These are phyloP conservation scores for Stenurella melanura DNA, from an alignment of 2,888 invertebrate genomes.

Conservation along the genomic window DNA sequence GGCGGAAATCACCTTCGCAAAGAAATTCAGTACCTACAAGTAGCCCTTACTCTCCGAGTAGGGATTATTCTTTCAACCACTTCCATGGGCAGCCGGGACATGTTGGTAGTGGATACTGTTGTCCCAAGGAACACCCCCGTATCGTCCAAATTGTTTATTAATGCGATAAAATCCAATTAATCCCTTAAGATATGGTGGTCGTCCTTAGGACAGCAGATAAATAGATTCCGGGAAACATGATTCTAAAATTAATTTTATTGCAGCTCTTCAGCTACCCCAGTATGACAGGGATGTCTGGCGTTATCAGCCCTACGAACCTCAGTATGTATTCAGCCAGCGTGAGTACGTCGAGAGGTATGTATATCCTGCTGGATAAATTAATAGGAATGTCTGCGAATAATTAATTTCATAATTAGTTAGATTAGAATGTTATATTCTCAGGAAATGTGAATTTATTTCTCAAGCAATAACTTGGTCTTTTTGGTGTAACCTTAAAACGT, in stretches of 20 bases:
- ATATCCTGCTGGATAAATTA: not conserved
- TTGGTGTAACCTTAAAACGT: no score
- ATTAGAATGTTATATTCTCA: no score
- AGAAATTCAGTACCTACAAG: constrained; percentile 66
- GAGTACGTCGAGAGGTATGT: constrained; percentile 79
- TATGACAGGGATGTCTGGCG: constrained; percentile 90
- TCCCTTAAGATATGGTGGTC: constrained; percentile 38
- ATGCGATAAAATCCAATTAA: not conserved
- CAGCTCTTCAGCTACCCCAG: constrained; percentile 96
- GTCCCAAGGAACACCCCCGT: constrained; percentile 55
- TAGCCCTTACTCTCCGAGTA: constrained; percentile 70
- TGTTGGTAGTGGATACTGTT: constrained; percentile 75
- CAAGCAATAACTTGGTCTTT: no score
- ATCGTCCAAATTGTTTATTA: not conserved
- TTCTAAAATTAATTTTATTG: constrained; percentile 57
- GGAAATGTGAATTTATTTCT: no score
- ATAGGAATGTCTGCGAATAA: not conserved
- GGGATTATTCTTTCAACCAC: constrained; percentile 88
- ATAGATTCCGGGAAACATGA: constrained; percentile 50
- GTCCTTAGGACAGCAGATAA: constrained; percentile 49
- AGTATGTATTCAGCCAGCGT: constrained; percentile 87
- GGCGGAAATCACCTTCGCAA: constrained; percentile 70
- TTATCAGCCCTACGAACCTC: constrained; percentile 91
- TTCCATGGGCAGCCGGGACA: constrained; percentile 94
- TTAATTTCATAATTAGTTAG: no score